Evolutionary conservation across 2,888 invertebrate genomes (phyloP).

Genomic region (Arge pagana): DNA sequence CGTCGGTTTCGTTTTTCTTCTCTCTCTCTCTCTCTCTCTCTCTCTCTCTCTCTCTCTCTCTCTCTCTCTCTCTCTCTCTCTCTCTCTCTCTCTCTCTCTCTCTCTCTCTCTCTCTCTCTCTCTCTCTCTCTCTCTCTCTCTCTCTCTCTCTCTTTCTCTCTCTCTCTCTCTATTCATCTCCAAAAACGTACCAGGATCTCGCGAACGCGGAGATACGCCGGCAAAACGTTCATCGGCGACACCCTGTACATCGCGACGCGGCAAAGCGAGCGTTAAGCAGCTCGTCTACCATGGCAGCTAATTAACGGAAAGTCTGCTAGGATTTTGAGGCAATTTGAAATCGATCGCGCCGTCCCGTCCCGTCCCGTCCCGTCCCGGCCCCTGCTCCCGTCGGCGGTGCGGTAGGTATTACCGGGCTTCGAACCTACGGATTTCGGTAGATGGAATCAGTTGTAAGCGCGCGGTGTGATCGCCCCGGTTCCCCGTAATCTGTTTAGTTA

Average conservation of each 20-base stretch:
- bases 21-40: too few species aligned
- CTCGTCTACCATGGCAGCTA: not conserved
- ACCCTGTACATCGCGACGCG: too few species aligned
- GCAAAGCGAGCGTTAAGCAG: slow-evolving; percentile 13
- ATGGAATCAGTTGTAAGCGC: not conserved
- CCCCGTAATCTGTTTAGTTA: slow-evolving; percentile 10
- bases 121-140: slow-evolving; percentile 7
- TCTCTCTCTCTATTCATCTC: too few species aligned
- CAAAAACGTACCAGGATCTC: slow-evolving; percentile 20
- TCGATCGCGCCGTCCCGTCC: slow-evolving; percentile 22
- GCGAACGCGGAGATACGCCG: too few species aligned
- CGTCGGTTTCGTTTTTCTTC: too few species aligned
- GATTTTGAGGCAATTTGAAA: slow-evolving; percentile 17
- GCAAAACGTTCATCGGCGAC: too few species aligned
- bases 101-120: slow-evolving; percentile 4
- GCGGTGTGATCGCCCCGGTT: not conserved
- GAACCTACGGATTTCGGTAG: slow-evolving; percentile 23
- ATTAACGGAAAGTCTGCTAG: not conserved
- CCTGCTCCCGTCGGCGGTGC: too few species aligned
- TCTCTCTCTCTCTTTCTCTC: slow-evolving; percentile 4
- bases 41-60: too few species aligned
- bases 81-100: too few species aligned
- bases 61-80: too few species aligned
- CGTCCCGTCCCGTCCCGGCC: too few species aligned
- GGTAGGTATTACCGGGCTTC: slow-evolving; percentile 14